Conservation (phyloP, 2,888 invertebrate genomes). For the Erpobdella octoculata region DNA sequence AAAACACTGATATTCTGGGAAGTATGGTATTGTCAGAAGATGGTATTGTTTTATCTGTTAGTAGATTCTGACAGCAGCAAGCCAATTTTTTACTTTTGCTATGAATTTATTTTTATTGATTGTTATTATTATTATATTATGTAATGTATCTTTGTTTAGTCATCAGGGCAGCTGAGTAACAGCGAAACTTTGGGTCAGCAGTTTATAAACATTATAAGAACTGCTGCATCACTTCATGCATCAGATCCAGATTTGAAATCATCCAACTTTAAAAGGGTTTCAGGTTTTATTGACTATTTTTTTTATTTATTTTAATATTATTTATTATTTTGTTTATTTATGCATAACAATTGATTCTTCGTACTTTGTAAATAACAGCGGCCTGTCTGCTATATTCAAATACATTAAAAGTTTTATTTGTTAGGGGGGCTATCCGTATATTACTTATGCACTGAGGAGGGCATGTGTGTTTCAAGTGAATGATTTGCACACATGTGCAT, state of each 20-base stretch:
- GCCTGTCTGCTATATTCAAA: too few relatives aligned
- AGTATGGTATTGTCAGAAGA: constrained; percentile 27
- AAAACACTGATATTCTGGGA: constrained; percentile 23
- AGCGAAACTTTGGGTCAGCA: constrained; percentile 13
- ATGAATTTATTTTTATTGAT: not conserved
- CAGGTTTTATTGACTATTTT: not conserved
- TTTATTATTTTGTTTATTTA: not conserved
- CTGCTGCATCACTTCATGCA: not conserved
- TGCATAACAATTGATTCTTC: not conserved
- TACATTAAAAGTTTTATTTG: too few relatives aligned
- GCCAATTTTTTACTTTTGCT: not conserved
- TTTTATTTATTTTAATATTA: not conserved
- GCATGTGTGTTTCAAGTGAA: too few relatives aligned
- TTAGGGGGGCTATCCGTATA: too few relatives aligned
- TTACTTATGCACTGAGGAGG: too few relatives aligned
- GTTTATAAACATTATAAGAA: constrained; percentile 17
- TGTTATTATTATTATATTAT: not conserved
- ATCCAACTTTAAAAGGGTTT: constrained; percentile 24
- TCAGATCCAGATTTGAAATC: constrained; percentile 17
- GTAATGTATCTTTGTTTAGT: not conserved
- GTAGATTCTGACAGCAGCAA: not conserved
- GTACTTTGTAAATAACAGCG: too few relatives aligned
- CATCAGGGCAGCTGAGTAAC: constrained; percentile 28
- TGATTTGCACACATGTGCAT: too few relatives aligned
- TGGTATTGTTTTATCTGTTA: constrained; percentile 13